These are phyloP conservation scores for Ptychodera flava DNA, from an alignment of 35 echinoderm and acorn worm species.

Conservation along the genomic window DNA sequence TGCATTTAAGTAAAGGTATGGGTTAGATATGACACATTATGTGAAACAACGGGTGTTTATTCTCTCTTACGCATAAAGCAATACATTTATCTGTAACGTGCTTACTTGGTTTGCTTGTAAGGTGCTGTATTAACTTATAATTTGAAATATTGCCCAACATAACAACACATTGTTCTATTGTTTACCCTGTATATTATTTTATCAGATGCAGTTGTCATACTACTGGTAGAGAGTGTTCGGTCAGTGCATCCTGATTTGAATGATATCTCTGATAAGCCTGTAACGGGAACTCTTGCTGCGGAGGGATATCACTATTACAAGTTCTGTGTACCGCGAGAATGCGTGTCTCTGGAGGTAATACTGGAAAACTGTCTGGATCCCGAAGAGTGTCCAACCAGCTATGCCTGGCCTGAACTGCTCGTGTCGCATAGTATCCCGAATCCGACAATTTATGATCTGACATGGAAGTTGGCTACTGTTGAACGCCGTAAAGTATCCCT, in stretches of 20 bases:
- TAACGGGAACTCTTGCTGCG: conserved; percentile 7
- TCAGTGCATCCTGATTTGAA: conserved; percentile 48
- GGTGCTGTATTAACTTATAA: too few relatives aligned
- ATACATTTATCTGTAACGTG: too few relatives aligned
- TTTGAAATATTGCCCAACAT: too few relatives aligned
- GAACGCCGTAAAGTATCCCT: conserved; percentile 57
- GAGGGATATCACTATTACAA: conserved; percentile 65
- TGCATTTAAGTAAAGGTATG: too few relatives aligned
- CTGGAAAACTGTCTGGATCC: conserved; percentile 70
- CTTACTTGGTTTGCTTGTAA: too few relatives aligned
- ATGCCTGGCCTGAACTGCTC: conserved; percentile 76
- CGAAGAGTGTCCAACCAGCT: conserved; percentile 45
- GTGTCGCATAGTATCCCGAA: conserved; percentile 61
- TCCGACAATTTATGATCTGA: conserved; percentile 66
- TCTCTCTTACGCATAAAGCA: too few relatives aligned
- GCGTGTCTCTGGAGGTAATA: conserved; percentile 37
- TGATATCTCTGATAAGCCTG: too few relatives aligned
- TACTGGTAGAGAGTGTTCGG: conserved; percentile 38
- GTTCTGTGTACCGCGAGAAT: conserved; percentile 67
- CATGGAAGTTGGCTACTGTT: conserved; percentile 79
- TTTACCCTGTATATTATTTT: too few relatives aligned
- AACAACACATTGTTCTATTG: too few relatives aligned
- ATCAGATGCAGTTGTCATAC: conserved; percentile 51
- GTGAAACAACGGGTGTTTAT: too few relatives aligned
- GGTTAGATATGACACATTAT: too few relatives aligned